phyloP scores from a whole-genome alignment of 2,113 vertebrate genomes.

The Lipotes vexillifer region DNA sequence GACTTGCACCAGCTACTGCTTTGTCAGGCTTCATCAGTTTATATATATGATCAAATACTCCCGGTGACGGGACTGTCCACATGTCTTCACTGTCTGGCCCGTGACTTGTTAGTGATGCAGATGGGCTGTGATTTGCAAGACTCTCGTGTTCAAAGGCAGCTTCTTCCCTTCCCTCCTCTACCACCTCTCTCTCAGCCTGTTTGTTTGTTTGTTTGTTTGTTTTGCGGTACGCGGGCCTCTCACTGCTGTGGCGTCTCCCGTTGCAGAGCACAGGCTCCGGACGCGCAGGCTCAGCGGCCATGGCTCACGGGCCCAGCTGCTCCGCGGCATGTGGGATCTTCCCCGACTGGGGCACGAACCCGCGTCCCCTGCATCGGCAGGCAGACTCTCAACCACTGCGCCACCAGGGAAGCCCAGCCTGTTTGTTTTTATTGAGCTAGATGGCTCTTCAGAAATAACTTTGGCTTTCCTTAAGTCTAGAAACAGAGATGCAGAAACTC shows the following conservation, averaged over 20 bases:
- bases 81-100: not conserved
- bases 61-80: not conserved
- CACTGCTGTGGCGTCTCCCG: too few relatives aligned
- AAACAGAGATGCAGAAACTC: not conserved
- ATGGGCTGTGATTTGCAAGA: not conserved
- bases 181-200: not conserved
- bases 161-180: not conserved
- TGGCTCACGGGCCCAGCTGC: too few relatives aligned
- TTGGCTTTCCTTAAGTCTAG: not conserved
- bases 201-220: too few relatives aligned
- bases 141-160: not conserved
- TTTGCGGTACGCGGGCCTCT: too few relatives aligned
- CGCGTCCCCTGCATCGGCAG: too few relatives aligned
- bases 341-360: too few relatives aligned
- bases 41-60: accelerated
- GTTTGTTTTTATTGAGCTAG: not conserved
- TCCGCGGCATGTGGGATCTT: too few relatives aligned
- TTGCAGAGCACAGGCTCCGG: too few relatives aligned
- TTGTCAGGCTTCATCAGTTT: not conserved
- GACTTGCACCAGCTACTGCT: not conserved
- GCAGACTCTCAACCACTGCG: too few relatives aligned
- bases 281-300: too few relatives aligned
- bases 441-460: not conserved
- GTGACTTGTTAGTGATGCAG: not conserved
- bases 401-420: too few relatives aligned